These are phyloP conservation scores for Calonectris borealis DNA, from an alignment of 2,113 vertebrate genomes.

Conservation along the genomic window DNA sequence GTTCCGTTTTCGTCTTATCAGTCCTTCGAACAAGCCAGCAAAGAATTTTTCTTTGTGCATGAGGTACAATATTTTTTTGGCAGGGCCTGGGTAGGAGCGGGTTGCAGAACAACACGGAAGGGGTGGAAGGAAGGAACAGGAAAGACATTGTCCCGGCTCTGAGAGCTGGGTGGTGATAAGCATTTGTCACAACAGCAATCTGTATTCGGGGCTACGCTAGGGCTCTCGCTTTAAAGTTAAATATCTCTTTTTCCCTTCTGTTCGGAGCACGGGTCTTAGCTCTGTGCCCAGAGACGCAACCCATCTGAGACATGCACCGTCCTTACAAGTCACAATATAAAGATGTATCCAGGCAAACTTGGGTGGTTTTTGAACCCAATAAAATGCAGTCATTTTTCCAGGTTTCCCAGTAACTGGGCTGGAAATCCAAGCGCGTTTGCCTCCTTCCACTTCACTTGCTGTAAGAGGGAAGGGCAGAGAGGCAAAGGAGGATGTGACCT, in stretches of 20 bases:
- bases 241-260: neutral
- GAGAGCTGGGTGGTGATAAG: neutral
- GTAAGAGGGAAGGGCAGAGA: neutral
- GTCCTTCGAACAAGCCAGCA: neutral
- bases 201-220: neutral
- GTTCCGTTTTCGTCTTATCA: slow-evolving; percentile 37
- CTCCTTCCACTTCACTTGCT: neutral
- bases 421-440: neutral
- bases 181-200: neutral
- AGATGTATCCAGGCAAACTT: neutral
- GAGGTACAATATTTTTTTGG: neutral
- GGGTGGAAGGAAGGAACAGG: slow-evolving; percentile 9
- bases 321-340: neutral
- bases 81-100: neutral
- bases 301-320: accelerated
- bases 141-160: neutral
- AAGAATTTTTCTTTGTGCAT: slow-evolving; percentile 19
- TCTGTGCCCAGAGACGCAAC: neutral
- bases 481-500: neutral
- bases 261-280: accelerated
- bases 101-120: neutral
- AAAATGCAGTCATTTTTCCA: neutral
- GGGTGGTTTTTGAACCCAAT: neutral
- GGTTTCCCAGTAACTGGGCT: neutral
- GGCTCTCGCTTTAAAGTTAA: neutral